Evolutionary conservation across 2,797 vertebrate genomes (phyloP).

Genomic region (Leptodactylus fallax): DNA sequence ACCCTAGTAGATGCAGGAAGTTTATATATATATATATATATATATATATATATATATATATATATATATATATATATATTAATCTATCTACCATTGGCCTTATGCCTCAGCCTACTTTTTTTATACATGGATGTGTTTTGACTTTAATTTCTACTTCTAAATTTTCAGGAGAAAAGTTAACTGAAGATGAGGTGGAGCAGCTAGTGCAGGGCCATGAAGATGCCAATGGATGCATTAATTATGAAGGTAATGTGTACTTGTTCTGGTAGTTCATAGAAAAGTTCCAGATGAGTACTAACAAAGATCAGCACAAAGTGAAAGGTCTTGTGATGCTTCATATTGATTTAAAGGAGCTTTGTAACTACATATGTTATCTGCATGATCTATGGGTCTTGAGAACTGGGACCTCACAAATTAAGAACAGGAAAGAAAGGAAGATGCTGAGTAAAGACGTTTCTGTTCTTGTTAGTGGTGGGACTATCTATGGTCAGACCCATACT

Average conservation of each 20-base stretch:
- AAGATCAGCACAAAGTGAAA: background rate
- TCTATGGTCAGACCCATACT: too few relatives aligned
- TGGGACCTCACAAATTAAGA: too few relatives aligned
- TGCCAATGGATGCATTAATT: slow-evolving; percentile 91
- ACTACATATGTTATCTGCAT: too few relatives aligned
- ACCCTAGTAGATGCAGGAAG: background rate
- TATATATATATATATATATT: too few relatives aligned
- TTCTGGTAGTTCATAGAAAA: background rate
- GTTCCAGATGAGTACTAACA: background rate
- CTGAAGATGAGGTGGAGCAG: slow-evolving; percentile 90
- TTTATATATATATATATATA: too few relatives aligned
- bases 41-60: too few relatives aligned
- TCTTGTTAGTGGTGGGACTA: background rate
- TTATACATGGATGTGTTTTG: background rate
- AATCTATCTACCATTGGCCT: too few relatives aligned
- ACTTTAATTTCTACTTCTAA: background rate
- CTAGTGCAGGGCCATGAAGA: slow-evolving; percentile 89
- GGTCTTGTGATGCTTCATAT: too few relatives aligned
- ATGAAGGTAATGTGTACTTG: slow-evolving; percentile 82
- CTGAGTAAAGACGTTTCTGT: background rate
- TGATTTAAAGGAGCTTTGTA: too few relatives aligned
- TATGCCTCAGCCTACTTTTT: too few relatives aligned
- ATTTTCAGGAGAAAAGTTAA: slow-evolving; percentile 88
- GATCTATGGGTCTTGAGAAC: too few relatives aligned
- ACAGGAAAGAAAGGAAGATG: too few relatives aligned